Evolutionary conservation across 2,888 invertebrate species (phyloP), one percentile per base, ranked within the genome.

Genomic region (Micoletzkya japonica): DNA sequence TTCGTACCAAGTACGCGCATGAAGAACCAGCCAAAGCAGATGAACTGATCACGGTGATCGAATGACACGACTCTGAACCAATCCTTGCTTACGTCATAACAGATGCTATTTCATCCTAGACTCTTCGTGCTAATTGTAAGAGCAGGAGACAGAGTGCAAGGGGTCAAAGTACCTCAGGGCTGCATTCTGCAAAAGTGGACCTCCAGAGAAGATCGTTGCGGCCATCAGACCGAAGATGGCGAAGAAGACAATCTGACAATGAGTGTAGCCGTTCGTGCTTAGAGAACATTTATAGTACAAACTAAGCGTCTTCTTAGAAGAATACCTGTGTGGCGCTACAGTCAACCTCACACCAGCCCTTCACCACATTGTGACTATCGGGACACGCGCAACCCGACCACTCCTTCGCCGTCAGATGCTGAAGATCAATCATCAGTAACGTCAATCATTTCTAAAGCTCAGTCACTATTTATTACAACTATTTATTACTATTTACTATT

Each of bases 11-110:
- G 61, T 44, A 75, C 73, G 26, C 78, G 68, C 78, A 79, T 79
- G 72, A 73, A 77, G 7, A 79, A 54, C 78, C 78, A 79, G 2
- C 77, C 77, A 37, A 76, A 76, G 52, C 78, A 79, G n/a, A 77
- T 73, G 73, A 75, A 77, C 26, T 73, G 74, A 59, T 79, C 78
- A 6, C 78, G 70, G 50, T 78, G 78, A 37, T 74, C 71, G 60
- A 74, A 74, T 10, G 74, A 72, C 1, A 78, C 78, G 20, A 78
- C 77, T 71, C 77, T 75, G 67, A 54, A 72, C 30, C 24, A 7
- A n/a, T n/a, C n/a, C n/a, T n/a, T n/a, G n/a, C n/a, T n/a, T n/a
- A n/a, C n/a, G n/a, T n/a, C n/a, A n/a, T n/a, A n/a, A n/a, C n/a
- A 26, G n/a, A 44, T n/a, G 36, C 34, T 57, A 24, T 52, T n/a